phyloP scores from a whole-genome alignment of 64 coral and sea anemone species.

The Actinia tenebrosa region DNA sequence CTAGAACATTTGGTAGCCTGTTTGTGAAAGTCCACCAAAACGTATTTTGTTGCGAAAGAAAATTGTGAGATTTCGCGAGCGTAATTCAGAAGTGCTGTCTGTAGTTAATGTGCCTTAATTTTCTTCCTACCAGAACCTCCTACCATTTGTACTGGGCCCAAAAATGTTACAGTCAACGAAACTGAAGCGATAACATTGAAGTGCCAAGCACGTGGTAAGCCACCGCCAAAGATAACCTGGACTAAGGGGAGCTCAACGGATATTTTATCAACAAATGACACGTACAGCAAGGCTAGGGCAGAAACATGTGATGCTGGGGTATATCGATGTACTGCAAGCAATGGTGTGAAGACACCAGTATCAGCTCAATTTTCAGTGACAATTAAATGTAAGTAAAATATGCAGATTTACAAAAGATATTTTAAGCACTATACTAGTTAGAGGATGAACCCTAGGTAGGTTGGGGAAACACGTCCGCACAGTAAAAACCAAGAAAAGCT shows the following conservation, averaged over 20 bases:
- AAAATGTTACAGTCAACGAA: background rate
- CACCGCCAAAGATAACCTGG: background rate
- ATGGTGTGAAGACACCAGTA: background rate
- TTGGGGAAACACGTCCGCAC: no score
- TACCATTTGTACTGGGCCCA: background rate
- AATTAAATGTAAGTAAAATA: background rate
- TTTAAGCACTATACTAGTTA: no score
- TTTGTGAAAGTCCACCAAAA: no score
- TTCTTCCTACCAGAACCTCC: background rate
- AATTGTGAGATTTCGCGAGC: no score
- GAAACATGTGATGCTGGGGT: background rate
- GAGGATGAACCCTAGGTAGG: no score
- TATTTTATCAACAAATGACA: background rate
- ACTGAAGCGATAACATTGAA: background rate
- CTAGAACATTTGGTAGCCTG: no score
- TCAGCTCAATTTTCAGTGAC: background rate
- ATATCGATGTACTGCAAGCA: background rate
- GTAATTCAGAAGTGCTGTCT: no score
- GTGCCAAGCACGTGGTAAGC: background rate
- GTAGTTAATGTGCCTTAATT: no score
- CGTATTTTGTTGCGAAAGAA: no score
- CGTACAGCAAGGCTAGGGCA: background rate
- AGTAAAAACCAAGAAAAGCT: no score
- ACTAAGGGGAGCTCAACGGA: background rate
- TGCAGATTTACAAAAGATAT: no score